Conservation (phyloP, 2,888 invertebrate genomes). For the Amblyteles armatorius region DNA sequence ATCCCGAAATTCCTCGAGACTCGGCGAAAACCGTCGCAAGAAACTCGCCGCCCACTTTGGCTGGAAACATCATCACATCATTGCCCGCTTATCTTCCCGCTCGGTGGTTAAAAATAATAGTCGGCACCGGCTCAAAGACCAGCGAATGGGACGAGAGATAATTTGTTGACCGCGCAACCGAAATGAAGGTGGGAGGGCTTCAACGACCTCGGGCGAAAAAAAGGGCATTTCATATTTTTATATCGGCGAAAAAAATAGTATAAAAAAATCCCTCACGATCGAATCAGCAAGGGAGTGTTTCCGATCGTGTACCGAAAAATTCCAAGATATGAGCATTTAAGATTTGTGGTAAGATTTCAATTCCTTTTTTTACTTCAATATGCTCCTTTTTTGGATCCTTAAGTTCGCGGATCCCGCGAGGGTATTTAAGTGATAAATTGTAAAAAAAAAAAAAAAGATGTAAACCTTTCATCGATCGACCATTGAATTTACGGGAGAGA, state of each 20-base stretch:
- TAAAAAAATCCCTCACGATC: neutral
- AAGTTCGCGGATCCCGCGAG: too few species aligned
- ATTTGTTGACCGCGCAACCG: neutral
- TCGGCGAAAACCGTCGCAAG: neutral
- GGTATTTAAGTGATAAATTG: too few species aligned
- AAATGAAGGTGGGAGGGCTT: neutral
- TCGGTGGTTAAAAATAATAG: conserved; percentile 13
- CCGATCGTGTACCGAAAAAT: neutral
- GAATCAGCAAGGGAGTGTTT: neutral
- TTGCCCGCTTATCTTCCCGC: conserved; percentile 9
- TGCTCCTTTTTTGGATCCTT: too few species aligned
- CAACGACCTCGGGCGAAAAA: neutral
- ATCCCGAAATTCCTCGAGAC: neutral
- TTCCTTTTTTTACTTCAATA: too few species aligned
- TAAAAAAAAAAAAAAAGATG: too few species aligned
- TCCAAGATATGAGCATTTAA: too few species aligned
- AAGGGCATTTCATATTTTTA: neutral
- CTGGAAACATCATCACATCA: conserved; percentile 12
- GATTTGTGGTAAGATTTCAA: too few species aligned
- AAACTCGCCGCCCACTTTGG: neutral
- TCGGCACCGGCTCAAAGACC: conserved; percentile 15
- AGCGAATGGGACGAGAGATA: neutral
- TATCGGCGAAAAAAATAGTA: too few species aligned
- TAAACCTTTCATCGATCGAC: too few species aligned
- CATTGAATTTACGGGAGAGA: neutral